Base-by-base conservation (phyloP, 2,888 invertebrate species). In the Altica lythri region DNA sequence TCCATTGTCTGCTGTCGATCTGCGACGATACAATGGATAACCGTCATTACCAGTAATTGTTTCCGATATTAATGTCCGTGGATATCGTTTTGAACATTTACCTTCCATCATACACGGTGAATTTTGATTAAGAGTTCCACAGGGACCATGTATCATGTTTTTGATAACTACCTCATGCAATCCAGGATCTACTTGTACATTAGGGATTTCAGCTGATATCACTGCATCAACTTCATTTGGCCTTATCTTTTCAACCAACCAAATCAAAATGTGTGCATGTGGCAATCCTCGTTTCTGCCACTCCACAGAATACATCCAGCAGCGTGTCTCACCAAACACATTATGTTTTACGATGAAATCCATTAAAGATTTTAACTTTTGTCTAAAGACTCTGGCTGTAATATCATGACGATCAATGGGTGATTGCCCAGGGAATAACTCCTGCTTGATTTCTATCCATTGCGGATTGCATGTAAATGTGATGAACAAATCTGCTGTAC, bases 401-500 rank as follows among this genome's bases (percentile, higher is more conserved):
- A 18, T 9, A 6, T 29, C 49, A 63, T 61, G 42, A 16, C 56
- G 55, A 59, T 8, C 56, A 50, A 5, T 44, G 50, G 10, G 59
- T 17, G 30, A 59, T 27, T 32, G 43, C 54, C 48, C 12, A 8
- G 4, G n/a, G n/a, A n/a, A n/a, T n/a, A n/a, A n/a, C n/a, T n/a
- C n/a, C n/a, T n/a, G n/a, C n/a, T 5, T 25, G 16, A 64, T 62
- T 54, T 61, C 56, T 10, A n/a, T 25, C 61, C 62, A 64, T 42
- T 60, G 42, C 17, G 53, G 58, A 42, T 60, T n/a, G n/a, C n/a
- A n/a, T n/a, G n/a, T n/a, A n/a, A n/a, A n/a, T n/a, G n/a, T n/a
- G n/a, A n/a, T n/a, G n/a, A n/a, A n/a, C n/a, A n/a, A n/a, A 72
- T 59, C 53, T 27, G 67, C 65, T n/a, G 61, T 57, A 1, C 75